phyloP scores from a whole-genome alignment of 2,797 vertebrate genomes.

The Psittacula echo region DNA sequence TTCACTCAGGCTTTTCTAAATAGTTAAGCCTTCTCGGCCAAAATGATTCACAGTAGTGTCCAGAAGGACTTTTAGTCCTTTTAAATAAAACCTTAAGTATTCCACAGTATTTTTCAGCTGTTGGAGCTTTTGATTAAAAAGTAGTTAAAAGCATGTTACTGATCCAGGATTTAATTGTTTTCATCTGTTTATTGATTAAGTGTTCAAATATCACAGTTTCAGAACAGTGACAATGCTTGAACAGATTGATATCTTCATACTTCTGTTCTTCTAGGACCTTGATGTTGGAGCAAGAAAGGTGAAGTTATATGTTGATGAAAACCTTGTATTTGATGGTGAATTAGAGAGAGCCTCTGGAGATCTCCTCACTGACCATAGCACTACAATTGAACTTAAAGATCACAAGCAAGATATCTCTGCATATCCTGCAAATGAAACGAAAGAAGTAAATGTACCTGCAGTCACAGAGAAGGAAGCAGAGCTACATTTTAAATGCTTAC shows the following conservation, averaged over 20 bases:
- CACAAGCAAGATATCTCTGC: background rate
- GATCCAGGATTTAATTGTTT: background rate
- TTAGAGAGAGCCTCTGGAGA: conserved; percentile 87
- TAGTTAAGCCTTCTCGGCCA: background rate
- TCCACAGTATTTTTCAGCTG: background rate
- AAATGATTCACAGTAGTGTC: background rate
- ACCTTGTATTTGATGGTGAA: conserved; percentile 87
- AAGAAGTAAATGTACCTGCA: background rate
- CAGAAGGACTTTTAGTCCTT: background rate
- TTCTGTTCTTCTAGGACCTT: conserved; percentile 82
- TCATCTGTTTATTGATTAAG: background rate
- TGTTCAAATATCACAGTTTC: background rate
- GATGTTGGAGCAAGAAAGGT: conserved; percentile 87
- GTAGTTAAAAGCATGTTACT: background rate
- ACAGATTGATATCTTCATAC: background rate
- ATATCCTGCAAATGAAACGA: background rate
- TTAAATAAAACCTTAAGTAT: background rate
- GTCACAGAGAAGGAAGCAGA: conserved; percentile 47
- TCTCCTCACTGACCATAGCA: conserved; percentile 81
- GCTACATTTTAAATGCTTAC: background rate
- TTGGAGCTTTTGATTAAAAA: background rate
- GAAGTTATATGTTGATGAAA: conserved; percentile 90
- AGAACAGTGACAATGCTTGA: background rate
- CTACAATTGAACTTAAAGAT: conserved; percentile 75
- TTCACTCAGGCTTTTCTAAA: background rate